A percentile compares a stretch with the other conserved stretches of the same genome.
These are phyloP conservation scores for Nanorana parkeri DNA, from an alignment of 2,113 vertebrate species.

Conservation along the genomic window DNA sequence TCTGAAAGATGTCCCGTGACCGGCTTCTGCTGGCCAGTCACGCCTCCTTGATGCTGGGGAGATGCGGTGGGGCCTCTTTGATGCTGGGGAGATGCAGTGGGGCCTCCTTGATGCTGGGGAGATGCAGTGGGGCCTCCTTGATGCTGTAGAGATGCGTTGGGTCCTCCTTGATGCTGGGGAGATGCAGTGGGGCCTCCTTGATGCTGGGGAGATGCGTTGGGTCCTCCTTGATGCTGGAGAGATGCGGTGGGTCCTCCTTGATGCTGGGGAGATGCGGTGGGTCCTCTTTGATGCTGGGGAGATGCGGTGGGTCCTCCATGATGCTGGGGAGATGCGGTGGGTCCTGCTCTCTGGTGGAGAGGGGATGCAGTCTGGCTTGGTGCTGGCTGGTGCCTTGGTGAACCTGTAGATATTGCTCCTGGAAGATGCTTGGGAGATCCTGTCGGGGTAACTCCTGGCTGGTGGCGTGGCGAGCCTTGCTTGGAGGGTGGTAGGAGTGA, in stretches of 20 bases:
- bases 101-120: slow-evolving; percentile 57
- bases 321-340: slow-evolving; percentile 74
- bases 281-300: slow-evolving; percentile 70
- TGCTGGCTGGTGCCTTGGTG: slow-evolving; percentile 59
- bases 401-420: slow-evolving; percentile 62
- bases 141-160: slow-evolving; percentile 77
- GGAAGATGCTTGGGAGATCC: slow-evolving; percentile 60
- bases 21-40: slow-evolving; percentile 52
- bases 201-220: slow-evolving; percentile 71
- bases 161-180: slow-evolving; percentile 78
- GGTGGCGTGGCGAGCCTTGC: slow-evolving; percentile 78
- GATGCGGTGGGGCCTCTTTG: slow-evolving; percentile 79
- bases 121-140: slow-evolving; percentile 81
- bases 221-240: slow-evolving; percentile 80
- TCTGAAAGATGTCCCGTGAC: slow-evolving; percentile 8
- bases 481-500: slow-evolving; percentile 79
- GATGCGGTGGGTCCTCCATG: no score
- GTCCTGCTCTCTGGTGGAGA: slow-evolving; percentile 80
- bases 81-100: slow-evolving; percentile 72
- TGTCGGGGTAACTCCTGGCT: slow-evolving; percentile 64
- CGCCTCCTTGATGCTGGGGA: slow-evolving; percentile 70
- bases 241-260: slow-evolving; percentile 74
- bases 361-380: slow-evolving; percentile 65
- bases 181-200: slow-evolving; percentile 67
- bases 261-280: no score